Percentiles rank a stretch among this genome's conserved stretches.
Conservation (phyloP, 2,113 vertebrate genomes). For the Zapus hudsonius region DNA sequence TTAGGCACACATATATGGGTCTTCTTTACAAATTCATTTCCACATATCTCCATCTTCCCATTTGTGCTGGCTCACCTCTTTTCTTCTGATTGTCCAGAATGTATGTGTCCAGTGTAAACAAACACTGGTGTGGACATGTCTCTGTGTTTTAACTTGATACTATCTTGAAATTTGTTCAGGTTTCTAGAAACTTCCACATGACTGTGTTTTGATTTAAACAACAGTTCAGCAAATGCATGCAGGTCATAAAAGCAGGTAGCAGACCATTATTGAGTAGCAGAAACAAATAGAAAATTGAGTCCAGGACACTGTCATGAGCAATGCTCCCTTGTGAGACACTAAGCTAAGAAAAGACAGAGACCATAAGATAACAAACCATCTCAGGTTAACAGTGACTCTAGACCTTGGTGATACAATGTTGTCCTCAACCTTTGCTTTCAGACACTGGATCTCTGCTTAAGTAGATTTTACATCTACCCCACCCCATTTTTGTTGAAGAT, state of each 20-base stretch:
- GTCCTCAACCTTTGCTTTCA: conserved; percentile 66
- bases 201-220: conserved; percentile 71
- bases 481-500: conserved; percentile 60
- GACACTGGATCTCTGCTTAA: conserved; percentile 73
- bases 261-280: conserved; percentile 55
- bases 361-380: conserved; percentile 65
- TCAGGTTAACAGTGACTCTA: conserved; percentile 36
- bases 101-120: conserved; percentile 55
- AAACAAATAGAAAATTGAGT: conserved; percentile 83
- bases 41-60: conserved; percentile 56
- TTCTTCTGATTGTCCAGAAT: conserved; percentile 60
- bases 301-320: conserved; percentile 70
- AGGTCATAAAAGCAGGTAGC: conserved; percentile 68
- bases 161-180: conserved; percentile 48
- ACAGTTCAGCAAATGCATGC: conserved; percentile 61
- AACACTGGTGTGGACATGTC: conserved; percentile 49
- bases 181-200: conserved; percentile 68
- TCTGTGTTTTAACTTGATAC: conserved; percentile 29
- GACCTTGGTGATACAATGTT: conserved; percentile 53
- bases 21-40: conserved; percentile 56
- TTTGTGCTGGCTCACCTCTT: conserved; percentile 69
- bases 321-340: conserved; percentile 70
- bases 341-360: conserved; percentile 79
- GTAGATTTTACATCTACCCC: conserved; percentile 46
- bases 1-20: neutral